Evolutionary conservation across 1,140 invertebrate genomes (phyloP).

Genomic region (Drosophila auraria): DNA sequence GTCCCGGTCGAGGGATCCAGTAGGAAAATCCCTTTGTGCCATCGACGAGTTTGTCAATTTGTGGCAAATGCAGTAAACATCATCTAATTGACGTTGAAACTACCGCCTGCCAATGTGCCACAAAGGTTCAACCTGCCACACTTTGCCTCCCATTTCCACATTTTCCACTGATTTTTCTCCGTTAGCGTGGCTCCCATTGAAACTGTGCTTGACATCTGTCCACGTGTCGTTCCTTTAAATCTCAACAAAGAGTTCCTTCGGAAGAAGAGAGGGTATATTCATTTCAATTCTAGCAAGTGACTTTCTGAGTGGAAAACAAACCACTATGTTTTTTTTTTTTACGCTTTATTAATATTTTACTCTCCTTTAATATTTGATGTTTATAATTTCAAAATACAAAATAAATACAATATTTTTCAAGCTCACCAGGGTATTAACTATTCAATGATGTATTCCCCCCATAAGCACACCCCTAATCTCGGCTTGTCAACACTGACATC

Average conservation of each 20-base stretch:
- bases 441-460: constrained; percentile 7
- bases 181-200: not conserved
- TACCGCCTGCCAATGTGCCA: constrained; percentile 48
- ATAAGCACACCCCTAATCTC: constrained; percentile 36
- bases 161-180: not conserved
- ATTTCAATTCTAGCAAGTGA: not conserved
- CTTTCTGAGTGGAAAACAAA: not conserved
- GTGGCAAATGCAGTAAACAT: constrained; percentile 79
- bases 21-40: constrained; percentile 42
- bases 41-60: constrained; percentile 75
- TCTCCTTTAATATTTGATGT: not conserved
- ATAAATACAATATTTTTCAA: not conserved
- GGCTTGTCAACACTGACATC: constrained; percentile 63
- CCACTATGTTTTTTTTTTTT: not conserved
- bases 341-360: not conserved
- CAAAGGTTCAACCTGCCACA: constrained; percentile 17
- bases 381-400: not conserved
- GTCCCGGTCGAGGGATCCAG: constrained; percentile 8
- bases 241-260: not conserved
- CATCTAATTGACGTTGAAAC: constrained; percentile 80
- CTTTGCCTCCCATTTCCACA: not conserved
- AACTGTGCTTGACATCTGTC: constrained; percentile 54
- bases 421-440: not conserved
- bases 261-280: not conserved
- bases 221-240: constrained; percentile 28